Conservation (phyloP, 1,140 invertebrate genomes). For the Sinonovacula constricta region DNA sequence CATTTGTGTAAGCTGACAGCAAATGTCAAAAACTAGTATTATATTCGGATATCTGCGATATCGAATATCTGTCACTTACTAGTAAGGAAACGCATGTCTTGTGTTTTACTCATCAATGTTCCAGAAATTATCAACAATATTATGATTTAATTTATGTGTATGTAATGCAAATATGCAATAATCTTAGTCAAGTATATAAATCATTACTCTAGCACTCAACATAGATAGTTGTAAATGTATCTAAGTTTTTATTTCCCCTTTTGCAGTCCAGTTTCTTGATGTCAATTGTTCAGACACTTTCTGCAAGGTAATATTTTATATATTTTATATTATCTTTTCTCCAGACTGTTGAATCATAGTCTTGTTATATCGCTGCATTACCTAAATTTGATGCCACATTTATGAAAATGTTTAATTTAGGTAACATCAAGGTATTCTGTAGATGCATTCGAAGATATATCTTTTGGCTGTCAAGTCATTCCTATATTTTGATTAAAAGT, state of each 20-base stretch:
- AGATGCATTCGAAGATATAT: neutral
- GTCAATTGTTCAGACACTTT: slow-evolving; percentile 75
- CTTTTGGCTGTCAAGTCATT: neutral
- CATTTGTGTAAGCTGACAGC: neutral
- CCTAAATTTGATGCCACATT: neutral
- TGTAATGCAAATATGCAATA: no score
- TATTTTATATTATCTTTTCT: neutral
- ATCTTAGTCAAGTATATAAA: no score
- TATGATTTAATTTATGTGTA: no score
- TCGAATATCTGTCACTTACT: neutral
- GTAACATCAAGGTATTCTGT: neutral
- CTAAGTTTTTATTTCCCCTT: slow-evolving; percentile 59
- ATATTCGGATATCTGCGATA: neutral
- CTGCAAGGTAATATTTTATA: slow-evolving; percentile 66
- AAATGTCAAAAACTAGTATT: neutral
- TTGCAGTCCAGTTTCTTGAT: slow-evolving; percentile 89
- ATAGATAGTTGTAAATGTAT: no score
- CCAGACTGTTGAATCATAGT: neutral
- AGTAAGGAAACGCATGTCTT: neutral
- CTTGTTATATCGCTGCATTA: neutral
- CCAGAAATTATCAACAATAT: no score
- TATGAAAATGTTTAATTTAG: neutral
- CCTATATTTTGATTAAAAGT: no score
- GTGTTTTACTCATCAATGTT: no score
- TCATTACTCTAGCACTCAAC: no score